Evolutionary conservation across 1,140 invertebrate species (phyloP).

Genomic region (Drusus annulatus): DNA sequence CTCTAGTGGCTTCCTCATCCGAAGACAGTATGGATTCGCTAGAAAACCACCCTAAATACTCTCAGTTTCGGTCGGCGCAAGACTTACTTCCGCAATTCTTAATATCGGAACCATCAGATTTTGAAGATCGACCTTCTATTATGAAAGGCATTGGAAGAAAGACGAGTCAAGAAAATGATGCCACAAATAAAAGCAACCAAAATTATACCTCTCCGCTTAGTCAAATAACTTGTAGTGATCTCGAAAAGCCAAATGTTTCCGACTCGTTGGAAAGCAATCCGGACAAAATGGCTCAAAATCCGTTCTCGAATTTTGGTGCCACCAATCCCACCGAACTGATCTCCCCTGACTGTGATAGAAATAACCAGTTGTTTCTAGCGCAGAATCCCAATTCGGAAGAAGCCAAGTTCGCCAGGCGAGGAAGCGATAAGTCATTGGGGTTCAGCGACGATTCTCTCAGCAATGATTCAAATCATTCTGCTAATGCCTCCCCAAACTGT

Average conservation of each 20-base stretch:
- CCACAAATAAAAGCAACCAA: conserved; percentile 41
- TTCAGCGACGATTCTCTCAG: conserved; percentile 80
- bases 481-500: conserved; percentile 68
- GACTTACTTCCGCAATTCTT: conserved; percentile 75
- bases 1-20: conserved; percentile 79
- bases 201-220: neutral
- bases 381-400: conserved; percentile 61
- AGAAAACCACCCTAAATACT: conserved; percentile 69
- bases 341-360: conserved; percentile 61
- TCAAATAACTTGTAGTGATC: neutral
- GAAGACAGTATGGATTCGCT: conserved; percentile 77
- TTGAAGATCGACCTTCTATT: conserved; percentile 84
- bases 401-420: conserved; percentile 65
- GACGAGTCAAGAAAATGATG: conserved; percentile 74
- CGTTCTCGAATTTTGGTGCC: conserved; percentile 49
- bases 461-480: conserved; percentile 73
- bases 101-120: conserved; percentile 82
- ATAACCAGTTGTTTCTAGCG: conserved; percentile 61
- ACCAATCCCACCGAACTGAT: conserved; percentile 25
- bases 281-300: conserved; percentile 43
- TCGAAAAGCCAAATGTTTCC: neutral
- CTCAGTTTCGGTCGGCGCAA: conserved; percentile 51
- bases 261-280: conserved; percentile 27
- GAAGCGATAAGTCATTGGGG: conserved; percentile 76
- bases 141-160: conserved; percentile 83